Percentiles rank a stretch among this genome's conserved stretches.
Evolutionary conservation across 2,797 vertebrate genomes (phyloP).

Genomic region (Discoglossus pictus): DNA sequence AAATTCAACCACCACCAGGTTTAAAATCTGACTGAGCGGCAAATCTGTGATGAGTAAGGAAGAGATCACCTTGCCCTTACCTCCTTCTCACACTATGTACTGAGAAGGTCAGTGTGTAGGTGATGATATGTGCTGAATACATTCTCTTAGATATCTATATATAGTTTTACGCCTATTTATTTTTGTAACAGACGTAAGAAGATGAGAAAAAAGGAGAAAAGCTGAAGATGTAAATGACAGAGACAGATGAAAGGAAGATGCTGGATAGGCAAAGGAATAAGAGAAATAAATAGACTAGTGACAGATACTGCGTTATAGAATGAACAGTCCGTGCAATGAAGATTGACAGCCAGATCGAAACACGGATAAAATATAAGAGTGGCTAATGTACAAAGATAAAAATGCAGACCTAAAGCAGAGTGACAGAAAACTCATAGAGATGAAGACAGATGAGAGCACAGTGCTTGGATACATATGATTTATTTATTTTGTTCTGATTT

Average conservation of each 20-base stretch:
- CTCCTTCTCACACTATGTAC: neutral
- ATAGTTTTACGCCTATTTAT: conserved; percentile 3
- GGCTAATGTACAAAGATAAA: conserved; percentile 44
- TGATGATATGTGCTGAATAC: neutral
- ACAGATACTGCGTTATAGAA: conserved; percentile 20
- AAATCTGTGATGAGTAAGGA: too few relatives aligned
- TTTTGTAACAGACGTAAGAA: neutral
- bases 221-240: neutral
- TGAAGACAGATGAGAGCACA: conserved; percentile 42
- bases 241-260: conserved; percentile 18
- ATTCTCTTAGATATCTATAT: conserved; percentile 1
- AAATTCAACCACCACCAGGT: too few relatives aligned
- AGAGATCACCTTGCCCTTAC: neutral
- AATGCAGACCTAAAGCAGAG: conserved; percentile 30
- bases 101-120: conserved; percentile 18
- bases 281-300: conserved; percentile 24
- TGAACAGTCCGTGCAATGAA: conserved; percentile 37
- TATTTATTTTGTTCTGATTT: conserved; percentile 19
- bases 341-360: conserved; percentile 43
- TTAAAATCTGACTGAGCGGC: too few relatives aligned
- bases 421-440: conserved; percentile 31
- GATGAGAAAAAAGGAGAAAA: neutral
- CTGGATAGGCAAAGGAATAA: conserved; percentile 11
- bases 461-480: conserved; percentile 24
- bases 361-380: conserved; percentile 42